Evolutionary conservation across 2,888 invertebrate species (phyloP), one percentile per base, ranked within the genome.

Genomic region (Microdon myrmicae): DNA sequence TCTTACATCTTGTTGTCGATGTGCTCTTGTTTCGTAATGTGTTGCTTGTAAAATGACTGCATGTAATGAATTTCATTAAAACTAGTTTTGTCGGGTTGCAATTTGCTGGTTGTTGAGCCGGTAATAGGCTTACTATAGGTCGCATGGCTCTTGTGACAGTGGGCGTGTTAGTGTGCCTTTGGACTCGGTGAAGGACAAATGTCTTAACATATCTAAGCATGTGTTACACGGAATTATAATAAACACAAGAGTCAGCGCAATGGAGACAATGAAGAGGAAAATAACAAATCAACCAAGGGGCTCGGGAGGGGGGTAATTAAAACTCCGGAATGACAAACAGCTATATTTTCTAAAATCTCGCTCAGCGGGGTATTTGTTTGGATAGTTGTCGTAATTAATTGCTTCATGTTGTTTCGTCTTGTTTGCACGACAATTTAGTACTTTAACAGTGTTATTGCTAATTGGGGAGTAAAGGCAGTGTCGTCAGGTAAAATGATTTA

Each of bases 341-440:
- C 32, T 45, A 64, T 64, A 54, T 54, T 56, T 38, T 51, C 51
- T 64, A 10, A 64, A 64, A 53, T 58, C 43, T 13, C 16, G 38
- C 56, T 51, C 47, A 17, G 45, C 3, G 54, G 55, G 60, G 41
- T 58, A 64, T 53, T 32, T 53, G 64, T 53, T 47, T 20, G 32
- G 43, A 64, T 58, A 51, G 64, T 53, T 64, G 64, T 64, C 32
- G 64, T 64, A 64, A 64, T 64, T 64, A 64, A 56, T 64, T 64
- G 58, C 47, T 64, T 47, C 51, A 41, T 64, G 64, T 58, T 47
- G 41, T 23, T 56, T 14, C 47, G 48, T 35, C 25, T 49, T 44
- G 45, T 64, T 58, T 53, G 64, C 32, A 48, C 43, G 32, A 56
- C 47, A 43, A 56, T 64, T 64, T 45, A 56, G 31, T 58, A 45